These are phyloP conservation scores for Sebastes paucispinis DNA, from an alignment of 2,797 vertebrate species.

Conservation along the genomic window DNA sequence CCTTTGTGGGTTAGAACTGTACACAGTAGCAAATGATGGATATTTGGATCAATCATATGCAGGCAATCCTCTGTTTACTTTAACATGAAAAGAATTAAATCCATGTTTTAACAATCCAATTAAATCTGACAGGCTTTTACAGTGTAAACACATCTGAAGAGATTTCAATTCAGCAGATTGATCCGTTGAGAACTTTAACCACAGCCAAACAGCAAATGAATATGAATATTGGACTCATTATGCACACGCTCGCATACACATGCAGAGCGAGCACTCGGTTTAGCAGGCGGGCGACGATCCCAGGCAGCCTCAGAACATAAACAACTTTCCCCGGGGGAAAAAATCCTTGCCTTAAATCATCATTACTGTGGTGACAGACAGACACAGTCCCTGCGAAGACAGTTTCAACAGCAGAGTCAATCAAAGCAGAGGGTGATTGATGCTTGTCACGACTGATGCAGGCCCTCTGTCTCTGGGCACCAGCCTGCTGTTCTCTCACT, in stretches of 20 bases:
- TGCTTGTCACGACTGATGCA: constrained; percentile 54
- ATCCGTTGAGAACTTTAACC: constrained; percentile 18
- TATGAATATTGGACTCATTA: constrained; percentile 32
- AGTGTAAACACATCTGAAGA: constrained; percentile 36
- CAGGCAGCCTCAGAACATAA: constrained; percentile 39
- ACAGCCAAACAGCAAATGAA: constrained; percentile 33
- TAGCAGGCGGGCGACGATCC: constrained; percentile 26
- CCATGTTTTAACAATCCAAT: constrained; percentile 36
- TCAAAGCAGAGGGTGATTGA: constrained; percentile 67
- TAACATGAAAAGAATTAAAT: constrained; percentile 41
- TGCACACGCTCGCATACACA: neutral
- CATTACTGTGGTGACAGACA: constrained; percentile 54
- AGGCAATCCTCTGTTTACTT: constrained; percentile 39
- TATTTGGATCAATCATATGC: constrained; percentile 54
- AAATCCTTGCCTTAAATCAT: constrained; percentile 59
- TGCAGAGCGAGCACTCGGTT: constrained; percentile 5
- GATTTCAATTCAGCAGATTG: constrained; percentile 18
- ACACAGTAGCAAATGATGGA: constrained; percentile 26
- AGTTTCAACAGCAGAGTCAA: constrained; percentile 53
- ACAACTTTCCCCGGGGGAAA: constrained; percentile 42
- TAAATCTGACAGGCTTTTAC: constrained; percentile 26
- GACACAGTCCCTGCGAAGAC: constrained; percentile 36
- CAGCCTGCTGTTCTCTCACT: constrained; percentile 11
- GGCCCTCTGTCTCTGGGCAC: constrained; percentile 40
- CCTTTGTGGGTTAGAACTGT: constrained; percentile 6